These are phyloP conservation scores for Ryuthela nishihirai DNA, from an alignment of 2,888 invertebrate species.

Conservation along the genomic window DNA sequence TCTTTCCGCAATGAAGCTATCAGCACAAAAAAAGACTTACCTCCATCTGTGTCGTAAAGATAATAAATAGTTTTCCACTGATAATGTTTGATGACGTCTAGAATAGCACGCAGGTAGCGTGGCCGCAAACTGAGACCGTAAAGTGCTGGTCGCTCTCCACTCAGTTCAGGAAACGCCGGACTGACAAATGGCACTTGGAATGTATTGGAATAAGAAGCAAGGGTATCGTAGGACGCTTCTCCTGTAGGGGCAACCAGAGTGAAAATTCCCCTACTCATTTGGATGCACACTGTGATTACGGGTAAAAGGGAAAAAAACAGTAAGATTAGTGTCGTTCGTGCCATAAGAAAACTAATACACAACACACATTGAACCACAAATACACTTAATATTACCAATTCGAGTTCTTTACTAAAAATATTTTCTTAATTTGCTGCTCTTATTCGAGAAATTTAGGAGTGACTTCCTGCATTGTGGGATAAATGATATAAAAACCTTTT, in stretches of 20 bases:
- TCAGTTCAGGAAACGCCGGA: conserved; percentile 33
- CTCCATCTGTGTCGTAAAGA: conserved; percentile 85
- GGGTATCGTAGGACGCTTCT: conserved; percentile 86
- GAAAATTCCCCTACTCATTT: conserved; percentile 82
- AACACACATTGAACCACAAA: no score
- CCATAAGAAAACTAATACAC: no score
- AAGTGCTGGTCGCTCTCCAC: conserved; percentile 25
- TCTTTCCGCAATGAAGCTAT: no score
- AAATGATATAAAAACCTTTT: no score
- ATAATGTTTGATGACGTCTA: conserved; percentile 89
- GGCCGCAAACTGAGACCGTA: conserved; percentile 83
- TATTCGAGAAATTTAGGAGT: no score
- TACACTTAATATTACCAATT: no score
- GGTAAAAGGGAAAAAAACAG: no score
- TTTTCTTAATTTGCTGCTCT: no score
- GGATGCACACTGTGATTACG: conserved; percentile 82
- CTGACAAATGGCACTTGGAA: conserved; percentile 60
- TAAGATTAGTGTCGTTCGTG: no score
- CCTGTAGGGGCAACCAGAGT: conserved; percentile 88
- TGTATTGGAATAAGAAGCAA: conserved; percentile 90
- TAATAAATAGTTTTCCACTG: conserved; percentile 86
- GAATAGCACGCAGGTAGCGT: conserved; percentile 90
- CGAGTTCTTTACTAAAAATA: no score
- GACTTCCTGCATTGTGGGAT: no score
- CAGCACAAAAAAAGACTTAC: conserved; percentile 67